Percentiles rank a stretch among this genome's conserved stretches.
Conservation (phyloP, 1,140 invertebrate genomes). For the Mesaphorura yosii region DNA sequence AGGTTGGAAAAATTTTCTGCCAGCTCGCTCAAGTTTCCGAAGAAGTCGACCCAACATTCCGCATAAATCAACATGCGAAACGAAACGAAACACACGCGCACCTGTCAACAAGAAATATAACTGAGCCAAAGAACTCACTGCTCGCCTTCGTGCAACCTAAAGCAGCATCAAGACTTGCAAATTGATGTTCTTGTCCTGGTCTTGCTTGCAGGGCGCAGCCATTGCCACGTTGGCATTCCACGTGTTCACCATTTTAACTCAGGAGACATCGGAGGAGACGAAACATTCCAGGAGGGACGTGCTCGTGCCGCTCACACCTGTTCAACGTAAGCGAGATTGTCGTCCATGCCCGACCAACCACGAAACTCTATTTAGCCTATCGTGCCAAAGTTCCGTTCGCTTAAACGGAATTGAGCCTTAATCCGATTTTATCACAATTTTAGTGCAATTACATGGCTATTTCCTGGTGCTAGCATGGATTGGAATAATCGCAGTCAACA, state of each 20-base stretch:
- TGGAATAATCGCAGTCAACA: neutral
- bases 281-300: neutral
- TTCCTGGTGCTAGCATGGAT: constrained; percentile 7
- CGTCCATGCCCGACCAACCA: neutral
- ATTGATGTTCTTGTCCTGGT: neutral
- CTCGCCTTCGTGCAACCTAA: too few relatives aligned
- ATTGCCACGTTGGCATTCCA: constrained; percentile 1
- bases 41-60: too few relatives aligned
- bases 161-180: too few relatives aligned
- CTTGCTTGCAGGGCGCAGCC: neutral
- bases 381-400: neutral
- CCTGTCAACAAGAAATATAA: too few relatives aligned
- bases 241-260: neutral
- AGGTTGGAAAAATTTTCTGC: too few relatives aligned
- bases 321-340: constrained; percentile 1
- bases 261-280: neutral
- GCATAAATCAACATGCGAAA: too few relatives aligned
- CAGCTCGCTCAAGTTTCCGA: too few relatives aligned
- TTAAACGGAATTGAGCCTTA: neutral
- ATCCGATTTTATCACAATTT: neutral
- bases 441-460: constrained; percentile 5
- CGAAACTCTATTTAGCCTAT: neutral
- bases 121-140: too few relatives aligned
- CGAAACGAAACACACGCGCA: too few relatives aligned
- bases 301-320: neutral